Percentiles rank a stretch among this genome's conserved stretches.
Evolutionary conservation across 2,797 vertebrate species (phyloP).

Genomic region (Ciconia nigra): DNA sequence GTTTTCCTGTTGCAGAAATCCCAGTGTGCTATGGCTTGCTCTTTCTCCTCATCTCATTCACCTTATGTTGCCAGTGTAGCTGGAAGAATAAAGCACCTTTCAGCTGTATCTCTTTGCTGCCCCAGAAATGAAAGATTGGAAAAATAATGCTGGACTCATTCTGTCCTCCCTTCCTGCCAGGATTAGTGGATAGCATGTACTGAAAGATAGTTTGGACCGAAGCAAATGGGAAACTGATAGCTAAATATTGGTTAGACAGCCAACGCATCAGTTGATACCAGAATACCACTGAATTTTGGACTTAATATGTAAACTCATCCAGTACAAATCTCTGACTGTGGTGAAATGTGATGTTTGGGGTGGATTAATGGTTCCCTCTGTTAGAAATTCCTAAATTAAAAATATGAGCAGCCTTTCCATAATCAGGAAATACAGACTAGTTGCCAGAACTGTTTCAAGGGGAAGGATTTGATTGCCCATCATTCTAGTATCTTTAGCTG

Average conservation of each 20-base stretch:
- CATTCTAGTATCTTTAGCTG: not conserved
- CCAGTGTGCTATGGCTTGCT: fast-evolving
- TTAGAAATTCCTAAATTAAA: not conserved
- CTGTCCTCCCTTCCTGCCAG: not conserved
- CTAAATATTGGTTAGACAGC: not conserved
- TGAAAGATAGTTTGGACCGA: not conserved
- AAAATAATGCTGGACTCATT: not conserved
- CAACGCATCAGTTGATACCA: not conserved
- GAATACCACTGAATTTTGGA: not conserved
- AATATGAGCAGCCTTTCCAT: not conserved
- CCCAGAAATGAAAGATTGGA: not conserved
- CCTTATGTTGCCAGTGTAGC: not conserved
- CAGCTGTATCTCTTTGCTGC: not conserved
- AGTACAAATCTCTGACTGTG: not conserved
- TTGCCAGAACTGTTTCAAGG: not conserved
- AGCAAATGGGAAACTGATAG: not conserved
- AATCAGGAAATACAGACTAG: not conserved
- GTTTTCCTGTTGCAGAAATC: not conserved
- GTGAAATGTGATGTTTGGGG: not conserved
- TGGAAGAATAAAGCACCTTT: not conserved
- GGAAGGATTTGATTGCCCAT: not conserved
- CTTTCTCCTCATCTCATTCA: not conserved
- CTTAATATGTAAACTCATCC: not conserved
- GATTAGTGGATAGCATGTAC: fast-evolving
- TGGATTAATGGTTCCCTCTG: not conserved